Percentiles rank a stretch among this genome's conserved stretches.
phyloP scores from a whole-genome alignment of 1,140 invertebrate genomes.

The Drosophila rhopaloa region DNA sequence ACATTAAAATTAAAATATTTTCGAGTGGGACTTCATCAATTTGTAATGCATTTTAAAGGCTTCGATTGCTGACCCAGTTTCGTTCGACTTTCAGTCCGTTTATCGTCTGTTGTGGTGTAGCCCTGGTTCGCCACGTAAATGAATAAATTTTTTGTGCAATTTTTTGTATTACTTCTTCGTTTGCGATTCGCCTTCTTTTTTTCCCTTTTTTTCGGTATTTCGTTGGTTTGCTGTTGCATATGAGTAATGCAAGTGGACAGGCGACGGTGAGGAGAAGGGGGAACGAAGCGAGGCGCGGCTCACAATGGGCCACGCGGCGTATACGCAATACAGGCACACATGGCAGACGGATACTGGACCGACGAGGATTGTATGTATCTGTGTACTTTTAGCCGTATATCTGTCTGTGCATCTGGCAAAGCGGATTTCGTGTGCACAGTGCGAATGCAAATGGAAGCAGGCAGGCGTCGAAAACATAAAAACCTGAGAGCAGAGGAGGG shows the following conservation, averaged over 20 bases:
- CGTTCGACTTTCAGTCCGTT: conserved; percentile 25
- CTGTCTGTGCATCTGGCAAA: conserved; percentile 43
- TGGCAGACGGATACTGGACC: conserved; percentile 39
- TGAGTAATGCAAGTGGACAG: conserved; percentile 74
- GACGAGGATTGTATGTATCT: conserved; percentile 51
- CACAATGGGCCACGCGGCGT: conserved; percentile 75
- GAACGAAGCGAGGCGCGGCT: conserved; percentile 59
- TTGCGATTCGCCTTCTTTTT: conserved; percentile 20
- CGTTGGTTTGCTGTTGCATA: conserved; percentile 48
- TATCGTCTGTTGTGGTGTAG: conserved; percentile 33
- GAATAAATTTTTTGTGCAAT: conserved; percentile 73
- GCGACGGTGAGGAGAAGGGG: conserved; percentile 7
- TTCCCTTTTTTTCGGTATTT: conserved; percentile 10
- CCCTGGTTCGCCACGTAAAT: conserved; percentile 69
- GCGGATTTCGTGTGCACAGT: conserved; percentile 68
- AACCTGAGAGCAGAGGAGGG: conserved; percentile 41
- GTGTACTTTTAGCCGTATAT: conserved; percentile 6
- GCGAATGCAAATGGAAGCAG: conserved; percentile 61
- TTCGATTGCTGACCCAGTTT: conserved; percentile 54
- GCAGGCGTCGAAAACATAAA: conserved; percentile 70
- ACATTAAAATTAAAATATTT: conserved; percentile 39
- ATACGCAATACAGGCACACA: conserved; percentile 61
- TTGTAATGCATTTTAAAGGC: conserved; percentile 46
- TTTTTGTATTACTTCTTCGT: conserved; percentile 68
- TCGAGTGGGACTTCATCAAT: conserved; percentile 27